phyloP scores from a whole-genome alignment of 2,888 invertebrate species.

The Tipula lateralis region DNA sequence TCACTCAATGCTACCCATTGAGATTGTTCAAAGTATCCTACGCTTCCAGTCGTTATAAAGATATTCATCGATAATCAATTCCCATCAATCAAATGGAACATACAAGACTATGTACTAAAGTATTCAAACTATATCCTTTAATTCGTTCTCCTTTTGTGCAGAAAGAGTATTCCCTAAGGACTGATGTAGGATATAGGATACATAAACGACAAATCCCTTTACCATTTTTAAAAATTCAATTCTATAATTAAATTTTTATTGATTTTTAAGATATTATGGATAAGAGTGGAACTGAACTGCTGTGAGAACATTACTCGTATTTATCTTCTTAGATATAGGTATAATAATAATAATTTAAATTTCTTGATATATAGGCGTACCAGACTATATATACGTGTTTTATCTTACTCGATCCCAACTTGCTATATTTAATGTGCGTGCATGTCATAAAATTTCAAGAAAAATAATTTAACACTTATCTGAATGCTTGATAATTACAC shows the following conservation, averaged over 20 bases:
- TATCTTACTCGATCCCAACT: not conserved
- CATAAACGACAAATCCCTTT: not conserved
- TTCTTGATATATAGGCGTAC: not conserved
- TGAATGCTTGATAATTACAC: not conserved
- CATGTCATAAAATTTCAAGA: not conserved
- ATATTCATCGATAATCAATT: not conserved
- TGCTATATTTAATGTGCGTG: not conserved
- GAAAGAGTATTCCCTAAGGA: not conserved
- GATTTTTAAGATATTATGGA: not conserved
- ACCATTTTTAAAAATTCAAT: not conserved
- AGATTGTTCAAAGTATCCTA: no score
- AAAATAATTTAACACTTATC: not conserved
- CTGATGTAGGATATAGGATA: not conserved
- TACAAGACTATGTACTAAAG: not conserved
- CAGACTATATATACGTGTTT: not conserved
- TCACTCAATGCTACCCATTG: no score
- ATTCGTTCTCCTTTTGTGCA: not conserved
- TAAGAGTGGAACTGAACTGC: not conserved
- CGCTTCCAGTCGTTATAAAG: no score
- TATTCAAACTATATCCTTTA: not conserved
- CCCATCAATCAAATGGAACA: not conserved
- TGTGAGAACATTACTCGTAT: not conserved
- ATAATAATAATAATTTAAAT: not conserved
- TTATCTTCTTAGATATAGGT: no score
- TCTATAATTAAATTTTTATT: not conserved